Percentiles rank a stretch among this genome's conserved stretches.
These are phyloP conservation scores for Oxyscelio sp. DNA, from an alignment of 2,888 invertebrate genomes.

Conservation along the genomic window DNA sequence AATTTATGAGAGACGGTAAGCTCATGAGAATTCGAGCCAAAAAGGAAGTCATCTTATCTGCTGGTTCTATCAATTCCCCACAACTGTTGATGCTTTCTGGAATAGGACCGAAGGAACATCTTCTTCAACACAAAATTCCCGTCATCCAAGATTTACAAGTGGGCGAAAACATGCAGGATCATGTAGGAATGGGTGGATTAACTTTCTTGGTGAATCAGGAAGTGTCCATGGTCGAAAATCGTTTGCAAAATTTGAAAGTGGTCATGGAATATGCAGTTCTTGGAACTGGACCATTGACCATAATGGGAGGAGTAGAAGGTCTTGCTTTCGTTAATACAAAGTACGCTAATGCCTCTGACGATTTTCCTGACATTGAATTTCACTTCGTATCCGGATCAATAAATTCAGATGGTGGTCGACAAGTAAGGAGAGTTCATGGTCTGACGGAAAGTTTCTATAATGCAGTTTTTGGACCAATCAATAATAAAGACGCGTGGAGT, in stretches of 20 bases:
- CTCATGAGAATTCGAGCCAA: slow-evolving; percentile 91
- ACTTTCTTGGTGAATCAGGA: slow-evolving; percentile 94
- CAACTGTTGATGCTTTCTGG: slow-evolving; percentile 97
- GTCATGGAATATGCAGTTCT: slow-evolving; percentile 94
- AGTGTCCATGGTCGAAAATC: slow-evolving; percentile 94
- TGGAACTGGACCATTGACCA: slow-evolving; percentile 95
- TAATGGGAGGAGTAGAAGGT: slow-evolving; percentile 95
- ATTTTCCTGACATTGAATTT: slow-evolving; percentile 98
- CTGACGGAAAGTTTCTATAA: slow-evolving; percentile 94
- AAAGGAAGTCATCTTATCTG: slow-evolving; percentile 95
- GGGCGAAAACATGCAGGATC: slow-evolving; percentile 96
- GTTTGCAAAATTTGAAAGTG: slow-evolving; percentile 95
- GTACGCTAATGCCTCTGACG: slow-evolving; percentile 95
- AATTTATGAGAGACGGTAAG: slow-evolving; percentile 92
- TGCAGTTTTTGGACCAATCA: slow-evolving; percentile 92
- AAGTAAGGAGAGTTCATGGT: slow-evolving; percentile 94
- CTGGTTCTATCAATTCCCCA: slow-evolving; percentile 97
- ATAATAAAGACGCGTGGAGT: slow-evolving; percentile 93
- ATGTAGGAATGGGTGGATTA: slow-evolving; percentile 95
- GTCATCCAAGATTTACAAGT: slow-evolving; percentile 94
- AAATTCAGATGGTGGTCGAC: slow-evolving; percentile 94
- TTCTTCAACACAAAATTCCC: slow-evolving; percentile 92
- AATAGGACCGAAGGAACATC: slow-evolving; percentile 93
- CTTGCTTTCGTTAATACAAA: slow-evolving; percentile 96
- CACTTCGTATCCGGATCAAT: slow-evolving; percentile 96